These are phyloP conservation scores for Atta texana DNA, from an alignment of 1,140 invertebrate species.

Conservation along the genomic window DNA sequence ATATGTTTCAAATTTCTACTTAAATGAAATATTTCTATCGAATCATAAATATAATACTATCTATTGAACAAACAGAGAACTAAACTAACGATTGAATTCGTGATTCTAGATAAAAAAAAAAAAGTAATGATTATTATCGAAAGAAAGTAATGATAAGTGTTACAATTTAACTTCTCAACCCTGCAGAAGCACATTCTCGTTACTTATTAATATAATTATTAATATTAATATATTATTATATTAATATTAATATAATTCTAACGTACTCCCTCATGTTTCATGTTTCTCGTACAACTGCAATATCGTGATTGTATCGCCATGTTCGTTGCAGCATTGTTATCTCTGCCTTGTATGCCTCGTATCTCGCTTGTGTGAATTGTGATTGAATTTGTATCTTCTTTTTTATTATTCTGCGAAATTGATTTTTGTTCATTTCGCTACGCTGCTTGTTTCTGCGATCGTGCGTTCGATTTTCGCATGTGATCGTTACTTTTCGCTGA, in stretches of 20 bases:
- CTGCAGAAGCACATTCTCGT: neutral
- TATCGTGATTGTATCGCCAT: neutral
- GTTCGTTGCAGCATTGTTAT: constrained; percentile 14
- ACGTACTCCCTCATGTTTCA: neutral
- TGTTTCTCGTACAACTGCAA: neutral
- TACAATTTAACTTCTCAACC: no score
- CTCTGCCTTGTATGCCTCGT: neutral
- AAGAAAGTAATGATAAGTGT: no score
- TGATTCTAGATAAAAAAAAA: no score
- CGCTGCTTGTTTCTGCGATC: constrained; percentile 29
- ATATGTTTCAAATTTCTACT: no score
- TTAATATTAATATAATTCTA: neutral
- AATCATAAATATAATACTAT: no score
- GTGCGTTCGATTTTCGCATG: constrained; percentile 50
- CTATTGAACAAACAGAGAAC: no score
- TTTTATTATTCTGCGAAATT: neutral
- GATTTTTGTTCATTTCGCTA: neutral
- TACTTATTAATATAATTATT: neutral
- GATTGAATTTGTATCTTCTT: neutral
- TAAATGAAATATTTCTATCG: no score
- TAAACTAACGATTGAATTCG: no score
- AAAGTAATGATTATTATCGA: no score
- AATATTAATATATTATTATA: no score
- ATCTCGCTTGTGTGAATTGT: constrained; percentile 27
- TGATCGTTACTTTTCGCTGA: constrained; percentile 44